A percentile compares a stretch with the other conserved stretches of the same genome.
phyloP scores from a whole-genome alignment of 2,113 vertebrate genomes.

The Rhinoderma darwinii region DNA sequence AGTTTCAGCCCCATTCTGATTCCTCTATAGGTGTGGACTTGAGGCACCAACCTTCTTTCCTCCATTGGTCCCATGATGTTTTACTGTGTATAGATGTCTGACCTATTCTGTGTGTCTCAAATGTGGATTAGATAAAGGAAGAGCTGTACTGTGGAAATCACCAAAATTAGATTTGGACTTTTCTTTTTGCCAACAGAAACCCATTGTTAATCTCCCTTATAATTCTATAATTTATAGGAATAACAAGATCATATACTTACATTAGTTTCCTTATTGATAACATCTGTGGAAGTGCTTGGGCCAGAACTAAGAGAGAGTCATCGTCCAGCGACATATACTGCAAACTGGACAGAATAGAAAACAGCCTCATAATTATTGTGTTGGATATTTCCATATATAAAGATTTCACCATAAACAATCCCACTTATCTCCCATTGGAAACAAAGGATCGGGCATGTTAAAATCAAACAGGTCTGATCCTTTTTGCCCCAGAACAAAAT shows the following conservation, averaged over 20 bases:
- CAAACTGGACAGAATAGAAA: slow-evolving; percentile 72
- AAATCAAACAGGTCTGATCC: neutral
- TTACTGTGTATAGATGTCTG: neutral
- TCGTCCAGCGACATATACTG: slow-evolving; percentile 69
- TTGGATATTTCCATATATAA: neutral
- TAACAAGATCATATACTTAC: slow-evolving; percentile 71
- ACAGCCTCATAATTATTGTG: neutral
- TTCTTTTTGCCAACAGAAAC: too few species aligned
- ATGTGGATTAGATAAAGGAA: too few species aligned
- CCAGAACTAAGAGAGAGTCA: slow-evolving; percentile 65
- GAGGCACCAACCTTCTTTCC: neutral
- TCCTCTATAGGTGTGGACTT: too few species aligned
- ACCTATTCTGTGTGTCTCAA: too few species aligned
- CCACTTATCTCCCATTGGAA: neutral
- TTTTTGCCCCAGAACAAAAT: neutral
- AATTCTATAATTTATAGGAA: neutral
- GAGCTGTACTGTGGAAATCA: neutral
- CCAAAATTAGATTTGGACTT: neutral
- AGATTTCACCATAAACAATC: neutral
- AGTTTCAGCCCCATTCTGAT: too few species aligned
- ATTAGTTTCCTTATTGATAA: slow-evolving; percentile 70
- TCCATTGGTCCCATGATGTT: neutral
- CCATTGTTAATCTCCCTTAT: neutral
- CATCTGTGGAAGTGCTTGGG: slow-evolving; percentile 65
- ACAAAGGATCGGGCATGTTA: neutral